phyloP scores from a whole-genome alignment of 2,797 vertebrate genomes.

The Meriones psammophilus region DNA sequence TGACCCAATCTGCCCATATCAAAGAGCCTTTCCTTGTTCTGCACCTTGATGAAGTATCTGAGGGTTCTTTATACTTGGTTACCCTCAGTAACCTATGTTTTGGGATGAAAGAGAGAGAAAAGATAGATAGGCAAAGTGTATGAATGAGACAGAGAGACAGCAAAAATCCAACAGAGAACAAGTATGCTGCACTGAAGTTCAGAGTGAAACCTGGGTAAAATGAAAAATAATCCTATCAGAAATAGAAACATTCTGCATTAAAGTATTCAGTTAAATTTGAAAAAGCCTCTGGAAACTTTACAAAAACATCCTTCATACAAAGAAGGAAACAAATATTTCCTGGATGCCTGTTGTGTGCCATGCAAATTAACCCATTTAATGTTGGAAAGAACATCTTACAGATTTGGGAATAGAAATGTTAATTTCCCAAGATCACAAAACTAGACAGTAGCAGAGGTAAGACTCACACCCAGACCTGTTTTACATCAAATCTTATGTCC shows the following conservation, averaged over 20 bases:
- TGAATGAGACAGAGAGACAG: conserved; percentile 54
- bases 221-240: conserved; percentile 50
- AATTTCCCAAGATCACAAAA: conserved; percentile 61
- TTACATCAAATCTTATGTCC: conserved; percentile 63
- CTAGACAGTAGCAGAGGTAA: conserved; percentile 60
- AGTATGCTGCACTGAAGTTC: conserved; percentile 50
- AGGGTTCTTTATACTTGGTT: conserved; percentile 72
- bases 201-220: conserved; percentile 63
- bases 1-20: conserved; percentile 79
- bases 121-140: conserved; percentile 67
- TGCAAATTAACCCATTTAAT: conserved; percentile 57
- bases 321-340: conserved; percentile 60
- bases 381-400: conserved; percentile 65
- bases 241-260: conserved; percentile 39
- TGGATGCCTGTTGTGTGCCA: conserved; percentile 46
- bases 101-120: conserved; percentile 70
- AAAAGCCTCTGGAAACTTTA: background rate
- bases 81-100: conserved; percentile 78
- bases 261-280: conserved; percentile 66
- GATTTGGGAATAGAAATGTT: conserved; percentile 57
- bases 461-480: conserved; percentile 69
- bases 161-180: conserved; percentile 68
- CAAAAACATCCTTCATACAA: conserved; percentile 49
- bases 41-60: conserved; percentile 77
- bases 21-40: conserved; percentile 79